These are phyloP conservation scores for Chelon auratus DNA, from an alignment of 2,797 vertebrate genomes.

Conservation along the genomic window DNA sequence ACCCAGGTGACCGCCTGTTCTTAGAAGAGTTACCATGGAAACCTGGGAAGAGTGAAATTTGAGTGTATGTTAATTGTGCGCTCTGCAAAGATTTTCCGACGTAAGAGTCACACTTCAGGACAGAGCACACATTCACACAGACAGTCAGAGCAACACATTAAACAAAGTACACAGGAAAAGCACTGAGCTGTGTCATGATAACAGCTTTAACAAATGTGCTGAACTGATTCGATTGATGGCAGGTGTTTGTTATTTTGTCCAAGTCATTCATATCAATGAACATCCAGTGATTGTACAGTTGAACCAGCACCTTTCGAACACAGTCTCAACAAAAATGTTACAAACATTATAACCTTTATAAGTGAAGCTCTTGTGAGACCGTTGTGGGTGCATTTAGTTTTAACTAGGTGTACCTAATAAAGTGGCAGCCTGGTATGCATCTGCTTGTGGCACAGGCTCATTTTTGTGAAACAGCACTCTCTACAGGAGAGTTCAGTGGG, in stretches of 20 bases:
- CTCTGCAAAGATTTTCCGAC: not conserved
- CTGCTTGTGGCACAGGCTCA: not conserved
- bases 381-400: not conserved
- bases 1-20: constrained; percentile 36
- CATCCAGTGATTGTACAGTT: not conserved
- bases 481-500: constrained; percentile 14
- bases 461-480: constrained; percentile 27
- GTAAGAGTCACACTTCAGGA: not conserved
- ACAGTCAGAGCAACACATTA: not conserved
- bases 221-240: too few relatives aligned
- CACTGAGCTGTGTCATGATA: not conserved
- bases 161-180: not conserved
- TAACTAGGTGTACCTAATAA: not conserved
- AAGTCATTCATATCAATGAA: not conserved
- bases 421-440: not conserved
- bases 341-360: not conserved
- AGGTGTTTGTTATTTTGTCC: not conserved
- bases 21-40: constrained; percentile 7
- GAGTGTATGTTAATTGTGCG: not conserved
- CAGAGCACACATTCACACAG: not conserved
- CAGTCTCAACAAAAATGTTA: not conserved
- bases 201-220: not conserved
- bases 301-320: not conserved
- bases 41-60: not conserved
- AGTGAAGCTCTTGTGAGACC: not conserved